A percentile compares a stretch with the other conserved stretches of the same genome.
Evolutionary conservation across 2,797 vertebrate species (phyloP).

Genomic region (Sorex maritimensis): DNA sequence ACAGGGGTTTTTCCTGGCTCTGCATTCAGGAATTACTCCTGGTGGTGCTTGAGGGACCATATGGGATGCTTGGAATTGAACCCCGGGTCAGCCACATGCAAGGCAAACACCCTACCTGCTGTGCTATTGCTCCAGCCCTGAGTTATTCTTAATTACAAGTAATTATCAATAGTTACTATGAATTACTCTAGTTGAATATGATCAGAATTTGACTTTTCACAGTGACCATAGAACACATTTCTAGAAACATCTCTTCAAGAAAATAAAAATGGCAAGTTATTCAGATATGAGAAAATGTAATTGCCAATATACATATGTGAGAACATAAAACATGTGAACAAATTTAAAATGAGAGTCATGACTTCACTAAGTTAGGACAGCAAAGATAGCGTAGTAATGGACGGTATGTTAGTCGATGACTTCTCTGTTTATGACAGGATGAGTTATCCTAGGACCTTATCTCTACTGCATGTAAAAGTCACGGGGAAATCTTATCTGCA

Average conservation of each 20-base stretch:
- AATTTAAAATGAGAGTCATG: not conserved
- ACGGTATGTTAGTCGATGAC: not conserved
- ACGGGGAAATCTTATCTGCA: not conserved
- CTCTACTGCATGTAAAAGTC: not conserved
- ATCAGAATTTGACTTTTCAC: conserved; percentile 51
- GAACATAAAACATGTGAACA: not conserved
- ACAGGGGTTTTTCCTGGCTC: too few species aligned
- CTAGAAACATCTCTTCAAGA: conserved; percentile 31
- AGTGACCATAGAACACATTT: not conserved
- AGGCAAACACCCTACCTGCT: too few species aligned
- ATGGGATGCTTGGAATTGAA: too few species aligned
- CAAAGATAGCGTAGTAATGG: not conserved
- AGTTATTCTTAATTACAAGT: conserved; percentile 21
- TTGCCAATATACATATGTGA: not conserved
- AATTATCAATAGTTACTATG: not conserved
- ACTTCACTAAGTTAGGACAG: not conserved
- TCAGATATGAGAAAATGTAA: conserved; percentile 7
- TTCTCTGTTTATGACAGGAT: not conserved
- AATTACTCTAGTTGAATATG: not conserved
- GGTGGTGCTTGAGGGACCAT: too few species aligned
- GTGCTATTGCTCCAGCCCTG: not conserved
- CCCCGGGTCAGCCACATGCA: too few species aligned
- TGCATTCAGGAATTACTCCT: too few species aligned
- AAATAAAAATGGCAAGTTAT: not conserved
- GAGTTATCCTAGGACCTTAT: not conserved